Evolutionary conservation across 2,113 vertebrate genomes (phyloP), one percentile per base, ranked within the genome.

Genomic region (Gila orcuttii): DNA sequence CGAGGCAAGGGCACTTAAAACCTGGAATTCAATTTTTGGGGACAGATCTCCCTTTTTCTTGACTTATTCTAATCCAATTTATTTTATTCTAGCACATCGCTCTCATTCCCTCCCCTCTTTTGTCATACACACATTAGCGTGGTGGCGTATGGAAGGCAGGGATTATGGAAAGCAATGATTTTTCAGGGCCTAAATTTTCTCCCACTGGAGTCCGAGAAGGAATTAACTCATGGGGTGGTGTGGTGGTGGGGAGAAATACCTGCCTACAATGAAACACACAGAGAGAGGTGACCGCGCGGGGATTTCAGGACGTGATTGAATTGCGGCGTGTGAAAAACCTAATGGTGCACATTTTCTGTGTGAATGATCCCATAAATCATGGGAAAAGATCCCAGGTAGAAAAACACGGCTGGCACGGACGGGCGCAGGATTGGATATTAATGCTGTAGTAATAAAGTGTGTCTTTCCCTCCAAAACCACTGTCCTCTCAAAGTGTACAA

Each of bases 301-400:
- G 87, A 87, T 89, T 89, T 90, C 52, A 59, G 69, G 80, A 85
- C 83, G 52, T 88, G 87, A 90, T 89, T 90, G 88, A 90, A 89
- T 91, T 88, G 87, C 83, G 47, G 80, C 86, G 78, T 88, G 83
- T 79, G 59, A 88, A 85, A 88, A 87, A 87, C 83, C 88, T 89
- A 91, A 89, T 85, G 73, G 87, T 74, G 36, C 76, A 87, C 87
- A 88, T 91, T 91, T 91, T 91, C 87, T 89, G 85, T 88, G 87
- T 88, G 83, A 88, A 86, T 89, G 87, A 89, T 89, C 88, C 86
- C 84, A 91, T 89, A 91, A 89, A 89, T 91, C 88, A 87, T 25
- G 73, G 28, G 36, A 82, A 79, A 85, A 80, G 83, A 88, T 89
- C 81, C 84, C 31, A 39, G 31, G 81, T 81, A 86, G 62, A 89